A percentile compares a stretch with the other conserved stretches of the same genome.
These are phyloP conservation scores for Hoplostethus atlanticus DNA, from an alignment of 2,797 vertebrate genomes.

Conservation along the genomic window DNA sequence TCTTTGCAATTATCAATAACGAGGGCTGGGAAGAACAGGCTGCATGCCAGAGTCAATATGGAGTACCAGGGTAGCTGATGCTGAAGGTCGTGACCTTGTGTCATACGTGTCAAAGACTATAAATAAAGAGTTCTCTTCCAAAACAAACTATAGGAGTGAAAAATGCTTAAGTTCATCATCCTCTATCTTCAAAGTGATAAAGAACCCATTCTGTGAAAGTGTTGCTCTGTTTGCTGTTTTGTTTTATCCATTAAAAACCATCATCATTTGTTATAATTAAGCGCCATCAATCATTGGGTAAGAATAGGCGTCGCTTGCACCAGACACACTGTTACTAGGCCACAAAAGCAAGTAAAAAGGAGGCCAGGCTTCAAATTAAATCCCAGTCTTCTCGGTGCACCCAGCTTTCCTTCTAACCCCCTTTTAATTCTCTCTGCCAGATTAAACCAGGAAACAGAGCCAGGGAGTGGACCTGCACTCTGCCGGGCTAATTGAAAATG, in stretches of 20 bases:
- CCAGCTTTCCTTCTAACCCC: conserved; percentile 39
- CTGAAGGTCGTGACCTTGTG: neutral
- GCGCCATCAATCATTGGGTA: neutral
- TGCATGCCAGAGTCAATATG: neutral
- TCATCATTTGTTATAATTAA: too few relatives aligned
- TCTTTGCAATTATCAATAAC: too few relatives aligned
- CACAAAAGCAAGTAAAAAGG: neutral
- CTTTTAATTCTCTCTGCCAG: conserved; percentile 60
- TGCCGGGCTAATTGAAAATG: conserved; percentile 55
- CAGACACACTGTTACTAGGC: conserved; percentile 1
- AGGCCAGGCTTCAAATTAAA: conserved; percentile 33
- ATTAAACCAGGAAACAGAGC: conserved; percentile 46
- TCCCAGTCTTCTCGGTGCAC: conserved; percentile 42
- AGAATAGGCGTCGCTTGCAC: conserved; percentile 8
- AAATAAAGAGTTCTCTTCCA: too few relatives aligned
- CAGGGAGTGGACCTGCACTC: conserved; percentile 45
- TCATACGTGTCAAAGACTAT: neutral
- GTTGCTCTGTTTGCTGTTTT: too few relatives aligned
- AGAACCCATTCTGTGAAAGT: neutral
- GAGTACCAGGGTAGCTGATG: neutral
- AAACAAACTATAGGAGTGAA: too few relatives aligned
- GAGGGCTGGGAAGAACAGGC: too few relatives aligned
- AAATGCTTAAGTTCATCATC: too few relatives aligned
- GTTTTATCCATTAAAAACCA: too few relatives aligned
- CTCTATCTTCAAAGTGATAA: neutral